Percentiles rank a stretch among this genome's conserved stretches.
These are phyloP conservation scores for Lithobates sylvaticus DNA, from an alignment of 2,797 vertebrate genomes.

Conservation along the genomic window DNA sequence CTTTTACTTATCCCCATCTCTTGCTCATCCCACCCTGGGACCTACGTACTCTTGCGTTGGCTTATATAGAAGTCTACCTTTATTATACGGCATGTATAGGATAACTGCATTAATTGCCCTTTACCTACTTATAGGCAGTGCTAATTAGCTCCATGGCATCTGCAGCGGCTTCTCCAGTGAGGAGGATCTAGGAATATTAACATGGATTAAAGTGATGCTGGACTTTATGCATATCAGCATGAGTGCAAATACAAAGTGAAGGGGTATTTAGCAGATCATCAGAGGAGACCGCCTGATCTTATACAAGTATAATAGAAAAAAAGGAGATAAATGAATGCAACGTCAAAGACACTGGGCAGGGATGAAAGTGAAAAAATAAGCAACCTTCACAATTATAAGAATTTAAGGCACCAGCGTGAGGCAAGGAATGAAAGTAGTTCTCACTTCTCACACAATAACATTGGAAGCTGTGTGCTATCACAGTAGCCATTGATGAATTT, in stretches of 20 bases:
- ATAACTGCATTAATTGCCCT: conserved; percentile 11
- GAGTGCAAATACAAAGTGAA: conserved; percentile 16
- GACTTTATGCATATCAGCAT: conserved; percentile 8
- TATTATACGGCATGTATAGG: background rate
- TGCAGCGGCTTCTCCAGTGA: background rate
- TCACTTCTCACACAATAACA: conserved; percentile 9
- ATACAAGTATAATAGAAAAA: background rate
- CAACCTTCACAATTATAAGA: conserved; percentile 35
- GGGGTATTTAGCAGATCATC: conserved; percentile 10
- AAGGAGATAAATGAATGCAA: background rate
- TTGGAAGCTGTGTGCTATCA: conserved; percentile 25
- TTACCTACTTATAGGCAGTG: conserved; percentile 16
- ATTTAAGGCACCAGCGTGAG: conserved; percentile 19
- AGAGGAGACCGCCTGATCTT: background rate
- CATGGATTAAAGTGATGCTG: conserved; percentile 29
- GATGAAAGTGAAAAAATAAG: conserved; percentile 11
- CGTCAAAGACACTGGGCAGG: conserved; percentile 11
- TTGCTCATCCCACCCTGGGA: background rate
- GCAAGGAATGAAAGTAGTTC: conserved; percentile 11
- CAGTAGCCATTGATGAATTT: conserved; percentile 28
- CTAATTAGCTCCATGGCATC: conserved; percentile 14
- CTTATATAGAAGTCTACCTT: conserved; percentile 26
- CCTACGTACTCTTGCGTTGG: background rate
- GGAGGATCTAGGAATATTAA: background rate
- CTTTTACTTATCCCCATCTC: background rate